A percentile compares a stretch with the other conserved stretches of the same genome.
These are phyloP conservation scores for Aplysina aerophoba DNA, from an alignment of 37 sponge, comb jelly and placozoan genomes.

Conservation along the genomic window DNA sequence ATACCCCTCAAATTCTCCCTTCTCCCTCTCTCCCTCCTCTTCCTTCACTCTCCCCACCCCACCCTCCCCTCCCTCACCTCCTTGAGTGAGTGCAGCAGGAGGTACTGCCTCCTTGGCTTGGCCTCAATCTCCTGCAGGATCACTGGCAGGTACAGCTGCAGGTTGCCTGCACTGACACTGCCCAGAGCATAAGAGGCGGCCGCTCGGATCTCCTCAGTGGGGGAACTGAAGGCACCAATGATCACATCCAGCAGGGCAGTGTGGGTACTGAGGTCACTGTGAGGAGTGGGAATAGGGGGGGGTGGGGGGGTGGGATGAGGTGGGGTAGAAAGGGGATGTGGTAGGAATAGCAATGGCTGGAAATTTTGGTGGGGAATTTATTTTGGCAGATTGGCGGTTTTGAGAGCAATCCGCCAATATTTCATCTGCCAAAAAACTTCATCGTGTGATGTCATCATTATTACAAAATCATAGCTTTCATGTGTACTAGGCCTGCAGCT, in stretches of 20 bases:
- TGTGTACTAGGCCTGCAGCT: no score
- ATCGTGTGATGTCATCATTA: no score
- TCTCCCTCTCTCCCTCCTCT: no score
- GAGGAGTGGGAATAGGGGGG: neutral
- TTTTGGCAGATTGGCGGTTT: no score
- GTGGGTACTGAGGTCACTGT: conserved; percentile 86
- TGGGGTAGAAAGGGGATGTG: neutral
- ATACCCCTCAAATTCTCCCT: no score
- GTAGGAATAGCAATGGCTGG: neutral
- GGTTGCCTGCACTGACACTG: conserved; percentile 92
- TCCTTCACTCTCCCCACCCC: no score
- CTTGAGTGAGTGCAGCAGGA: conserved; percentile 95
- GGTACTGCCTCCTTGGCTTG: conserved; percentile 87
- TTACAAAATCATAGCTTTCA: no score
- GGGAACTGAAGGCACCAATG: conserved; percentile 73
- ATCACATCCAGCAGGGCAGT: conserved; percentile 75
- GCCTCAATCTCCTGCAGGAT: conserved; percentile 88
- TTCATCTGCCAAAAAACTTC: no score
- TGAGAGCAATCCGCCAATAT: no score
- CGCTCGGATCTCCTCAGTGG: conserved; percentile 93
- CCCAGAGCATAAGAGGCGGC: conserved; percentile 97
- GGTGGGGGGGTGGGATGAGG: neutral
- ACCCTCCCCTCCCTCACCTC: conserved; percentile 67
- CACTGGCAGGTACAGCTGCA: conserved; percentile 86
- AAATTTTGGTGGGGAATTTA: no score